A percentile compares a stretch with the other conserved stretches of the same genome.
phyloP scores from a whole-genome alignment of 2,888 invertebrate genomes.

The Thymelicus sylvestris region DNA sequence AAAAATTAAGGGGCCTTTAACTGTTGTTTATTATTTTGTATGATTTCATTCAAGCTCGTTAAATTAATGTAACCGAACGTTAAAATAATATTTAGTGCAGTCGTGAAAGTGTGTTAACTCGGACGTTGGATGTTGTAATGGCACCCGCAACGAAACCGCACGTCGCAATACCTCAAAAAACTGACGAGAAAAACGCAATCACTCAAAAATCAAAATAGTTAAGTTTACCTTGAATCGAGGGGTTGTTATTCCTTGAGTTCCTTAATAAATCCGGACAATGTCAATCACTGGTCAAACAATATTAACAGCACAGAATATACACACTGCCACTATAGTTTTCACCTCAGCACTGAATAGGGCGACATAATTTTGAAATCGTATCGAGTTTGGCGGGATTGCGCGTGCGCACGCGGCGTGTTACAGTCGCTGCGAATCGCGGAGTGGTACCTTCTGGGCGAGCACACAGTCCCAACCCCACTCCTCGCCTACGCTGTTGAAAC shows the following conservation, averaged over 20 bases:
- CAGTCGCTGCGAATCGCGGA: conserved; percentile 66
- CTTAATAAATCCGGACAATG: conserved; percentile 62
- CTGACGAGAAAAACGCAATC: conserved; percentile 52
- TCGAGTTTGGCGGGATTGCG: conserved; percentile 57
- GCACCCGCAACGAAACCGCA: conserved; percentile 66
- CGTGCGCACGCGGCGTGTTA: conserved; percentile 68
- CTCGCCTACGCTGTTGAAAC: conserved; percentile 61
- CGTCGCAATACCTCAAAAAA: conserved; percentile 63
- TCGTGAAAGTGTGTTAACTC: conserved; percentile 64
- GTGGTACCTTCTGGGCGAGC: conserved; percentile 52
- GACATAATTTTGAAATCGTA: conserved; percentile 65
- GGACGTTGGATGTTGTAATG: conserved; percentile 70
- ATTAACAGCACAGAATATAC: conserved; percentile 26
- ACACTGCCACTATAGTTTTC: conserved; percentile 60
- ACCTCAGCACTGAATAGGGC: conserved; percentile 73
- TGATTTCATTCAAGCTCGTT: not conserved
- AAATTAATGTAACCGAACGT: conserved; percentile 7
- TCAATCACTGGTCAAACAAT: conserved; percentile 38
- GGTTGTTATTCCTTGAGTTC: conserved; percentile 55
- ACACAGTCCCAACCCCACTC: conserved; percentile 60
- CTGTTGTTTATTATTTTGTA: not conserved
- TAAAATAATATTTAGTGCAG: conserved; percentile 29
- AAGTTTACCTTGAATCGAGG: conserved; percentile 66
- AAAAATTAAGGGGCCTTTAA: no score
- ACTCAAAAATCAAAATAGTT: conserved; percentile 45